phyloP scores from a whole-genome alignment of 2,888 invertebrate species.

The Himalopsyche anomala region DNA sequence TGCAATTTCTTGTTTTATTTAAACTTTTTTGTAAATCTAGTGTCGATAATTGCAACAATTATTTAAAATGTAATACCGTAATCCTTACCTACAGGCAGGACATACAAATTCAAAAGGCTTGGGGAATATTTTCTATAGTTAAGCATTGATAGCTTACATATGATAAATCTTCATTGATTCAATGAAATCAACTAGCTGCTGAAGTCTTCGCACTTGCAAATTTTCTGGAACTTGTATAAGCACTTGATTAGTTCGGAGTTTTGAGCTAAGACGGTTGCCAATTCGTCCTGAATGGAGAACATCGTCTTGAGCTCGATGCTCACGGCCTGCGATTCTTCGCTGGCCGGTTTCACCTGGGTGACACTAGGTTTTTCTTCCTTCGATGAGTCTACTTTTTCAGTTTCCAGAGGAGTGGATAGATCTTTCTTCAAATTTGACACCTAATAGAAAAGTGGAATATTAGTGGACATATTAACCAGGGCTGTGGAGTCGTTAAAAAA shows the following conservation, averaged over 20 bases:
- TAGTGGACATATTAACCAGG: neutral
- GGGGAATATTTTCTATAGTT: no score
- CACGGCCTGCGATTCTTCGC: conserved; percentile 60
- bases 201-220: conserved; percentile 53
- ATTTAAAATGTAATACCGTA: no score
- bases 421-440: conserved; percentile 61
- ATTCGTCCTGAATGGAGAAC: conserved; percentile 70
- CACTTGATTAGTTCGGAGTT: conserved; percentile 68
- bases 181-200: conserved; percentile 41
- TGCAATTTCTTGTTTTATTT: no score
- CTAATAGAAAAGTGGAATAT: conserved; percentile 54
- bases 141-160: no score
- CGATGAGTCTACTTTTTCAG: conserved; percentile 42
- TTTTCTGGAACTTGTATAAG: conserved; percentile 53
- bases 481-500: no score
- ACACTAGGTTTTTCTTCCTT: conserved; percentile 46
- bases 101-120: no score
- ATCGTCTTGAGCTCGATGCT: conserved; percentile 70
- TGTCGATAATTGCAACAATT: no score
- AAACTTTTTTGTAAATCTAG: no score
- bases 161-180: no score
- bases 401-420: conserved; percentile 47
- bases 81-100: no score
- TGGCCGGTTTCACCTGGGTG: conserved; percentile 42
- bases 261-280: conserved; percentile 68